Evolutionary conservation across 2,113 vertebrate species (phyloP), one percentile per base, ranked within the genome.

Genomic region (Tupaia tana): DNA sequence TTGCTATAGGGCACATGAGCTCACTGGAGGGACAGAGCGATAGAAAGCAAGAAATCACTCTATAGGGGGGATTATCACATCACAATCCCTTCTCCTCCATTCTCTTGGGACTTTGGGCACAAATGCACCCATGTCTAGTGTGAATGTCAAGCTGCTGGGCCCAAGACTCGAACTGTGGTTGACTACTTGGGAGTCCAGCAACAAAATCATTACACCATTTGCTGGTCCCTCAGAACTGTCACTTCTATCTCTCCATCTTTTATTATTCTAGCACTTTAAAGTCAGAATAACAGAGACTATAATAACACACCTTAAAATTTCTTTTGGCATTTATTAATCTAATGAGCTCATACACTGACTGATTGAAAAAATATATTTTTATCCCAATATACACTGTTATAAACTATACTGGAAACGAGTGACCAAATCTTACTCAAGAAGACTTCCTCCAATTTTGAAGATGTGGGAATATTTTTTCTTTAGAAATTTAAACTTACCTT

Each of bases 291-390:
- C 58, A 91, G 7, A 89, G 31, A 27, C 20, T 70, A 24, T 15
- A 90, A 85, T 52, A 79, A 93, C 83, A 90, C 34, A 43, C 0
- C 5, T 82, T 73, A 79, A 27, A 59, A 6, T 92, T 94, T 90
- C 74, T 96, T 59, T 8, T 93, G 73, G 84, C 15, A 74, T 63
- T 73, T 63, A 85, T 73, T 89, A 93, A 94, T 56, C 11, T 2
- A 52, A 31, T 66, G 27, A 93, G 3, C 9, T 18, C 4, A n/a
- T 63, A 75, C 6, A 87, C 2, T 54, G 7, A 10, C 7, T 82
- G 18, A 91, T 6, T 88, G 25, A 34, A 77, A 79, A 82, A 89
- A 71, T 29, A 31, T 22, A 6, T 31, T 87, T 95, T 78, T 71
- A 91, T n/a, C 18, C 18, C 54, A 71, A 15, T 63, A 63, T 10